Evolutionary conservation across 1,140 invertebrate genomes (phyloP), one percentile per base, ranked within the genome.

Genomic region (Bombus ignitus): DNA sequence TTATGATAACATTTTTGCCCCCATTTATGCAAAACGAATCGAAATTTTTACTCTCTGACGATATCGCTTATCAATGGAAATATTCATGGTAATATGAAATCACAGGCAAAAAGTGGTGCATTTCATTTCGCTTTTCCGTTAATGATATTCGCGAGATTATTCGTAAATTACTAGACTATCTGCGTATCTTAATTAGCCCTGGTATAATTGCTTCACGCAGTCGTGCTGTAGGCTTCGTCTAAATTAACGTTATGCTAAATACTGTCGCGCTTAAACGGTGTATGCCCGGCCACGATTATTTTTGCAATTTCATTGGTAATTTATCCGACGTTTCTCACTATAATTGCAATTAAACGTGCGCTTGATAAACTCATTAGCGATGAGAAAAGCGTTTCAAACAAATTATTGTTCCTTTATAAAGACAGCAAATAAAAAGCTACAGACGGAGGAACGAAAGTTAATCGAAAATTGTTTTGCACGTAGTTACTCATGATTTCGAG

Each of bases 101-200:
- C 62, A 10, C 13, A 18, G 9, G 6, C 32, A 44, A 62, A 35
- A 72, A 78, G 53, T 12, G 28, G 9, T 15, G 25, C 37, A 39
- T 79, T 84, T 47, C 53, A n/a, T 71, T 44, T 37, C 9, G 35
- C 13, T 35, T 25, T 44, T n/a, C 37, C 65, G 76, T 71, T 80
- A 80, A 85, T 72, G 42, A 85, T 72, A 85, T 80, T 85, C 76
- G 47, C 53, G 53, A 71, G 68, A 85, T 70, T 72, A 80, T 85
- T 71, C 68, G 77, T 85, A 72, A 85, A 78, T 84, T 77, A 71
- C 32, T 72, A 42, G 37, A 44, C 57, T 79, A 84, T 79, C 82
- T 62, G 65, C 82, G 66, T 79, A 84, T 79, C 83, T 79, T 84
- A 84, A 84, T 84, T 84, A 79, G 83, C 66, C 68, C 9, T 22